Conservation (phyloP, 2,113 vertebrate species). For the Laterallus jamaicensis region DNA sequence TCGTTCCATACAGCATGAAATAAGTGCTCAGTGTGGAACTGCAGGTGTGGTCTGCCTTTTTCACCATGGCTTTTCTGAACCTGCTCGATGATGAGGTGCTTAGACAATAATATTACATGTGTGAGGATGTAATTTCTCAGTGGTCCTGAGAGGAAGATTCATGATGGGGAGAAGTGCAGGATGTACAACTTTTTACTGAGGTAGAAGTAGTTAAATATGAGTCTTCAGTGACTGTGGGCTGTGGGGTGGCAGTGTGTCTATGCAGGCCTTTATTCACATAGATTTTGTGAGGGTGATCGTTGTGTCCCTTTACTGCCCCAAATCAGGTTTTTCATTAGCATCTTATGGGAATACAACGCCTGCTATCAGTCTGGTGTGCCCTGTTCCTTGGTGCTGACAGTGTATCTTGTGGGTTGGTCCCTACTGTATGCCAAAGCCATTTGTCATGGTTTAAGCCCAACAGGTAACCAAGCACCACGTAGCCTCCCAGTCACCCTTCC, state of each 20-base stretch:
- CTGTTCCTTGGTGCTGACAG: not conserved
- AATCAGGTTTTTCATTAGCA: accelerated
- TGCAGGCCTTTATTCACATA: not conserved
- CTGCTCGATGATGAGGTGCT: not conserved
- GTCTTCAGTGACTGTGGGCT: not conserved
- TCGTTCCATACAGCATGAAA: not conserved
- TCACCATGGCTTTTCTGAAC: not conserved
- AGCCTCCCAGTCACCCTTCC: too few species aligned
- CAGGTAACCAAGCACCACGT: too few species aligned
- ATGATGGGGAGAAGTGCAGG: not conserved
- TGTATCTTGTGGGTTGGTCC: not conserved
- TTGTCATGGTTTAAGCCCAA: too few species aligned
- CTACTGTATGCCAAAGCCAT: not conserved
- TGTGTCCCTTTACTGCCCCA: not conserved
- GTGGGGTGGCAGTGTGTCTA: not conserved
- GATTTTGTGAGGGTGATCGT: not conserved
- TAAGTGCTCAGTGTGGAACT: not conserved
- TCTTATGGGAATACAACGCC: not conserved
- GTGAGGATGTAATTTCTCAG: not conserved
- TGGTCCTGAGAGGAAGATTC: not conserved
- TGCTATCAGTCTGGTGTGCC: not conserved
- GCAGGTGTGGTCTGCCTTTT: not conserved
- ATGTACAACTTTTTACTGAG: not conserved
- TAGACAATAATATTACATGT: not conserved
- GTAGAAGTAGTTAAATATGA: not conserved